Conservation (phyloP, 2,888 invertebrate species). For the Melanargia galathea region DNA sequence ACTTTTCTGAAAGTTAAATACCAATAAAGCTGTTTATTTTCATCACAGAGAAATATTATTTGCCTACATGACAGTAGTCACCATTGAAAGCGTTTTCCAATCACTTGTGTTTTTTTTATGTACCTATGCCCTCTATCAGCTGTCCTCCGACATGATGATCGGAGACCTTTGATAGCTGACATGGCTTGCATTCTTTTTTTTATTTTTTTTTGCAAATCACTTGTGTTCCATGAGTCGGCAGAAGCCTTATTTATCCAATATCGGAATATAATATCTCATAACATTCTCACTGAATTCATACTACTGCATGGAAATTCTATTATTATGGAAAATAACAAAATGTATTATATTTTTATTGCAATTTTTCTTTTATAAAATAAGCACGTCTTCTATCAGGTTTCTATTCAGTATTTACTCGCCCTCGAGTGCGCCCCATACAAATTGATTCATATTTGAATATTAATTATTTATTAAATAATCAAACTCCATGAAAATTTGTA, state of each 20-base stretch:
- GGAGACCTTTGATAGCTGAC: no score
- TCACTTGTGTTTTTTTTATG: neutral
- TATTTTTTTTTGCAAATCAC: no score
- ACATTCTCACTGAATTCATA: neutral
- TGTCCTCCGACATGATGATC: no score
- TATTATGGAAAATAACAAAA: neutral
- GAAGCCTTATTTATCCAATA: conserved; percentile 3
- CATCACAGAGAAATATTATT: neutral
- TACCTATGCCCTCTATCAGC: no score
- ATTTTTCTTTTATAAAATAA: no score
- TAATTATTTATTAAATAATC: no score
- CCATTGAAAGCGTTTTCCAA: conserved; percentile 2
- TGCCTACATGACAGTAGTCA: neutral
- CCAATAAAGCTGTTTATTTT: neutral
- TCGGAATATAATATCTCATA: neutral
- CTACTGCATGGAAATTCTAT: neutral
- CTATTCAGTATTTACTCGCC: no score
- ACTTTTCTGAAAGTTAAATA: neutral
- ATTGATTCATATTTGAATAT: no score
- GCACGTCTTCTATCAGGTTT: no score
- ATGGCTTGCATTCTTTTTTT: no score
- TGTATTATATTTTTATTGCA: neutral
- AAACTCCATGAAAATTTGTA: no score
- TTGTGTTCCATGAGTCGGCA: neutral
- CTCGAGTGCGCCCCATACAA: no score